Evolutionary conservation across 2,797 vertebrate species (phyloP).

Genomic region (Rhinogobio ventralis): DNA sequence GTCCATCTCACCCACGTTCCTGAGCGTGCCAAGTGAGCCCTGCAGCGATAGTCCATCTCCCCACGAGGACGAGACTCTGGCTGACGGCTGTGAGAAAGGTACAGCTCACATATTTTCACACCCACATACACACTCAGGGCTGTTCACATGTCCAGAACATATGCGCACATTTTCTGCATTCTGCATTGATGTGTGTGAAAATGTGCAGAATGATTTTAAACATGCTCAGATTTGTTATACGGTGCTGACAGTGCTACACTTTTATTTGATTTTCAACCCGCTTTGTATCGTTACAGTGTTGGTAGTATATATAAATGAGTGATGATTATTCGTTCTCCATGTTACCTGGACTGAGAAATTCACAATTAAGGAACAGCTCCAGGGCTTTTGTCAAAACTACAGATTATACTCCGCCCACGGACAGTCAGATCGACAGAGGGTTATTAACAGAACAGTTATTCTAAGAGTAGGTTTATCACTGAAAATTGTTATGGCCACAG

Average conservation of each 20-base stretch:
- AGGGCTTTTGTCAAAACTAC: neutral
- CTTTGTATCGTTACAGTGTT: neutral
- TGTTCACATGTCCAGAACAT: neutral
- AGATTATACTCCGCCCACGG: neutral
- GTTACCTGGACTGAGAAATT: neutral
- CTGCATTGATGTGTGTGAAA: neutral
- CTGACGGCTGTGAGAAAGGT: slow-evolving; percentile 87
- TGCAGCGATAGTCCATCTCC: slow-evolving; percentile 80
- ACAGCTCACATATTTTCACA: neutral
- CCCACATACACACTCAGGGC: slow-evolving; percentile 9
- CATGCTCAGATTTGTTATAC: neutral
- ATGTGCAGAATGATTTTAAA: neutral
- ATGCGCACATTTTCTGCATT: neutral
- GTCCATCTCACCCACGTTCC: slow-evolving; percentile 85
- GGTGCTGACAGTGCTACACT: neutral
- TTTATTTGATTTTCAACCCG: neutral
- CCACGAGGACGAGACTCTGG: slow-evolving; percentile 78
- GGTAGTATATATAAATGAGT: no score
- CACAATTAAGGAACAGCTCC: neutral
- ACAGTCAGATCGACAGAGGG: neutral
- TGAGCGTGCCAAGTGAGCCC: slow-evolving; percentile 79
- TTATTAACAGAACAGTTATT: neutral
- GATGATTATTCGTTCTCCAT: no score
- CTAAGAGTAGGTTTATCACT: neutral
- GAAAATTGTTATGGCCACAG: neutral